Evolutionary conservation across 2,797 vertebrate species (phyloP), one percentile per base, ranked within the genome.

Genomic region (Erethizon dorsatum): DNA sequence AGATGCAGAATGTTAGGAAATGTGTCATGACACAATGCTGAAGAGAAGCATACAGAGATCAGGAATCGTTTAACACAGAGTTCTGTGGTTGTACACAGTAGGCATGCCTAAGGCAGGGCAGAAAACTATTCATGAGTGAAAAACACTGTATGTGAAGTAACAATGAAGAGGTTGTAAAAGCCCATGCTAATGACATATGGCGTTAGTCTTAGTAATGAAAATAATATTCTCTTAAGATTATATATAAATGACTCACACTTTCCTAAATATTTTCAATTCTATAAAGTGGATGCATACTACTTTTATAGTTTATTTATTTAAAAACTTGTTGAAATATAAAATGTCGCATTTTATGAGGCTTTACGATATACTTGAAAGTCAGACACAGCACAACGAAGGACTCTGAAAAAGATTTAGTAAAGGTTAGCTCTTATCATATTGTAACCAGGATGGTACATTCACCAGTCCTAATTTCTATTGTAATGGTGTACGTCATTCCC

Each of bases 271-370:
- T 31, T 50, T 31, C 2, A 56, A 41, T 63, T 96, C 26, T 83
- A 31, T 95, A 54, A 88, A 59, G 75, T 94, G 3, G 90, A 80
- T 41, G 18, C 5, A 47, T 61, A 77, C 2, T 2, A 61, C 4
- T 94, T 93, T 41, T 6, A 57, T 85, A 71, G 75, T 61, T 90
- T 31, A 13, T 56, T 87, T 77, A 8, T 90, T 94, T 59, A 71
- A 67, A 79, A 45, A 50, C 0, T 37, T 50, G 41, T 80, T 88
- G 56, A 78, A 84, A 52, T 50, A 22, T 73, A 79, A 54, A 52
- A 28, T 83, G 8, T n/a, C n/a, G n/a, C 2, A 37, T 94, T 92
- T 77, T 52, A 0, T 22, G 6, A 61, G 5, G 50, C 4, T 9
- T 37, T 71, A 59, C 52, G 12, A 65, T 22, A 7, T n/a, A 9